Evolutionary conservation across 2,113 vertebrate species (phyloP).

Genomic region (Deroptyus accipitrinus): DNA sequence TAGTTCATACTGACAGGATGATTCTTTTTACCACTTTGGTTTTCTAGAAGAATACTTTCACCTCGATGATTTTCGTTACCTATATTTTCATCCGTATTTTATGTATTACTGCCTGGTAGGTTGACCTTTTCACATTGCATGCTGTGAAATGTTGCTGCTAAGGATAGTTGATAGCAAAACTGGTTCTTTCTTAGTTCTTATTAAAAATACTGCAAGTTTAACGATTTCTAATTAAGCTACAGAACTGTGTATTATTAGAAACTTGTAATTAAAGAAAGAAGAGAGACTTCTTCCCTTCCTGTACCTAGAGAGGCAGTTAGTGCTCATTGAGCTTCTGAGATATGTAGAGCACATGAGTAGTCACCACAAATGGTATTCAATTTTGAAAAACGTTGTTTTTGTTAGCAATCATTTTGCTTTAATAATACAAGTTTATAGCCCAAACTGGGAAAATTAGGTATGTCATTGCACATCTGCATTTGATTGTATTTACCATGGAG

Average conservation of each 20-base stretch:
- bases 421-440: background rate
- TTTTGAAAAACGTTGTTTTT: rapidly evolving
- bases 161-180: background rate
- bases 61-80: background rate
- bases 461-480: background rate
- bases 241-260: background rate
- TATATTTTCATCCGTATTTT: background rate
- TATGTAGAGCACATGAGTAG: background rate
- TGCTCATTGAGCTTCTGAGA: background rate
- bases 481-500: background rate
- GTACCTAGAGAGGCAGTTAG: background rate
- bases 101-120: background rate
- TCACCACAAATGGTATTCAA: background rate
- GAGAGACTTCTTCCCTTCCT: background rate
- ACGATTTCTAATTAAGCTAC: background rate
- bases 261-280: background rate
- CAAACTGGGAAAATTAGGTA: background rate
- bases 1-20: background rate
- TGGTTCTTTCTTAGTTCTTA: background rate
- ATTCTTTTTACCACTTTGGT: background rate
- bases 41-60: background rate
- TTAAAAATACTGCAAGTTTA: background rate
- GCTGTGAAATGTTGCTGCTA: background rate
- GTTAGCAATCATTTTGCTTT: background rate
- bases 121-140: background rate